phyloP scores from a whole-genome alignment of 2,888 invertebrate genomes.

The Griposia aprilina region DNA sequence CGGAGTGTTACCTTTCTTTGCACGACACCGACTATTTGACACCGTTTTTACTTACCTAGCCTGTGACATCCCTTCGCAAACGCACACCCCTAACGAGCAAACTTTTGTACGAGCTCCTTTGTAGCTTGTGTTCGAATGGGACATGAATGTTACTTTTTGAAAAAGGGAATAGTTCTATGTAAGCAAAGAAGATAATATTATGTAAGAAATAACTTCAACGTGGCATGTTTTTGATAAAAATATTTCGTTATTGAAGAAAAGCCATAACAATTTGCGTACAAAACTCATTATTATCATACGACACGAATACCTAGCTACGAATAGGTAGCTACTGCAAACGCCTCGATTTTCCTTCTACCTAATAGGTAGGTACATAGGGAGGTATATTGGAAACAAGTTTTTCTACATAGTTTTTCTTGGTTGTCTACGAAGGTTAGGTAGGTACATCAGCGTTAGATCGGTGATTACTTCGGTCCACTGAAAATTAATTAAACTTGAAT shows the following conservation, averaged over 20 bases:
- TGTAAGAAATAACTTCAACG: neutral
- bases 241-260: neutral
- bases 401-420: neutral
- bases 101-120: conserved; percentile 34
- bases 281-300: neutral
- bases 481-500: conserved; percentile 31
- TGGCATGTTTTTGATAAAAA: neutral
- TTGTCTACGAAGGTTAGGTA: neutral
- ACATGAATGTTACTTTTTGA: conserved; percentile 9
- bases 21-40: conserved; percentile 66
- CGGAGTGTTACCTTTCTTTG: conserved; percentile 75
- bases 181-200: conserved; percentile 10
- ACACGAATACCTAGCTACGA: neutral
- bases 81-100: conserved; percentile 42
- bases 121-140: conserved; percentile 32
- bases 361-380: neutral
- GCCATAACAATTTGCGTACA: neutral
- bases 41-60: conserved; percentile 63
- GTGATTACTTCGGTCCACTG: neutral
- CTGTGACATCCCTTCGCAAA: conserved; percentile 43
- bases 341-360: neutral
- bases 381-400: neutral
- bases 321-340: neutral
- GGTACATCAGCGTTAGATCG: conserved; percentile 2
- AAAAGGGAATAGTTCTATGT: conserved; percentile 18